Percentiles rank a stretch among this genome's conserved stretches.
phyloP scores from a whole-genome alignment of 2,113 vertebrate genomes.

The Halichoerus grypus region DNA sequence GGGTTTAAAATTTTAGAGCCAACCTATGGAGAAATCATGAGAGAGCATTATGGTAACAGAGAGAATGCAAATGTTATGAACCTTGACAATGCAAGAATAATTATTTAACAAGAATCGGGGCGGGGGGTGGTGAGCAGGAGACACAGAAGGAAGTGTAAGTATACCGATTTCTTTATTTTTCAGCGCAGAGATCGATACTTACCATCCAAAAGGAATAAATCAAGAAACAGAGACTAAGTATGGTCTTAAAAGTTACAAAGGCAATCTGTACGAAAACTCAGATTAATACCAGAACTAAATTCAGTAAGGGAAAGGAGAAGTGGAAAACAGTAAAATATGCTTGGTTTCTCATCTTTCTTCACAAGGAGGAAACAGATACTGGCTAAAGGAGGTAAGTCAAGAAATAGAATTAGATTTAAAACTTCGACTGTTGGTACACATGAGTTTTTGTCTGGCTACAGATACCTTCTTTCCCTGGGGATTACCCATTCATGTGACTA shows the following conservation, averaged over 20 bases:
- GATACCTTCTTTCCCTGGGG: not conserved
- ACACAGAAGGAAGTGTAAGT: conserved; percentile 15
- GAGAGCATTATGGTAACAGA: conserved; percentile 62
- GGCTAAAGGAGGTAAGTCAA: not conserved
- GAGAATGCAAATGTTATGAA: conserved; percentile 67
- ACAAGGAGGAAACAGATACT: not conserved
- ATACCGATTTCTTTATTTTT: conserved; percentile 53
- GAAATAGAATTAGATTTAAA: not conserved
- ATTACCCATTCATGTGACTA: not conserved
- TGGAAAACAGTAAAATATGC: too few species aligned
- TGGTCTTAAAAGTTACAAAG: conserved; percentile 29
- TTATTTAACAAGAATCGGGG: conserved; percentile 55
- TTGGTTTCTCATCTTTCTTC: not conserved
- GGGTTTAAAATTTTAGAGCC: conserved; percentile 70
- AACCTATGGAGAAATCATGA: conserved; percentile 64
- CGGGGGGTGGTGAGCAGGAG: not conserved
- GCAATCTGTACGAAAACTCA: not conserved
- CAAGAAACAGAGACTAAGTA: conserved; percentile 35
- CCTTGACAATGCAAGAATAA: conserved; percentile 66
- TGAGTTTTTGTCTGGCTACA: not conserved
- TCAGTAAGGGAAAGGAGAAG: not conserved
- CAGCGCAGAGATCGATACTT: conserved; percentile 66
- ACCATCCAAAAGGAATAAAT: conserved; percentile 55
- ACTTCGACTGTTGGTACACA: not conserved
- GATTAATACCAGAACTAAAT: not conserved